Evolutionary conservation across 2,888 invertebrate genomes (phyloP), one percentile per base, ranked within the genome.

Genomic region (Drosophila tripunctata): DNA sequence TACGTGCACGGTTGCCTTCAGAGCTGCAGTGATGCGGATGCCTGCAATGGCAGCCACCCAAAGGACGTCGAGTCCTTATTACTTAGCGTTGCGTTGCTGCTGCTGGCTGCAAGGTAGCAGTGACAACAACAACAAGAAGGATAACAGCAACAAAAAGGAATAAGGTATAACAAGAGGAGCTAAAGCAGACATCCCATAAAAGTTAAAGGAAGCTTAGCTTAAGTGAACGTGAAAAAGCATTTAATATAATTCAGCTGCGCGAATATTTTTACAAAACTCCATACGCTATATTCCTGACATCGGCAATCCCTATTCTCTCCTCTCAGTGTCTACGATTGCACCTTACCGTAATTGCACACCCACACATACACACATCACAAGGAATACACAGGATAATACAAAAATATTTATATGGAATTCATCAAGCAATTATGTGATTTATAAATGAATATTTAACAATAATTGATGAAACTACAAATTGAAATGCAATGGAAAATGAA

Each of bases 1-100:
- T 96, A 97, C 89, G 96, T 97, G 66, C 94, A 95, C 82, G 98
- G 98, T 52, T 98, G 98, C 91, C 94, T 98, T n/a, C 97, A 98
- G 90, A 97, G 97, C 87, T 98, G 98, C 92, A 96, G 95, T 89
- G 97, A 97, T 89, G 96, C 96, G 0, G 98, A 98, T 90, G 98
- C 97, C 7, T 98, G 98, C 92, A 98, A 98, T 90, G 75, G 60
- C 68, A 58, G 51, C 55, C 60, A 55, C 22, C 60, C 64, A 36
- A 67, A 60, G 62, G 62, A 67, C 24, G 48, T 41, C 24, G 64
- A 65, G 33, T 63, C 77, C 33, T 50, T 78, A 22, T 65, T 86
- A 56, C 62, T 83, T 54, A 67, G 62, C 65, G 22, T 70, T 22
- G 44, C 38, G 38, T 41, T 78, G 57, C 51, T 80, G 45, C 60